Percentiles rank a stretch among this genome's conserved stretches.
These are phyloP conservation scores for Cyrtonyx montezumae DNA, from an alignment of 2,113 vertebrate genomes.

Conservation along the genomic window DNA sequence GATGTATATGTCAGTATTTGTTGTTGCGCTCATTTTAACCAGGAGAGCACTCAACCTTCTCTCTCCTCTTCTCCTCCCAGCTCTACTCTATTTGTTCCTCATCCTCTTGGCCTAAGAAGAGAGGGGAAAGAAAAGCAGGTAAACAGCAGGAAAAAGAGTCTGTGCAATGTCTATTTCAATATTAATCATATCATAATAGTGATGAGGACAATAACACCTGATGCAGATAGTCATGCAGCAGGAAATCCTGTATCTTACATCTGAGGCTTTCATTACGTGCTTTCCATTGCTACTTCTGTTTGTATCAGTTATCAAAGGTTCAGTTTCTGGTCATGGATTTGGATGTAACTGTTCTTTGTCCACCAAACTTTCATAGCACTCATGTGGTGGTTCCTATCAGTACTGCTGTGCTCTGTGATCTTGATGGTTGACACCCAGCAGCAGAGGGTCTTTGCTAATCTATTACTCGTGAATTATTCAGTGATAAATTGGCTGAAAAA, in stretches of 20 bases:
- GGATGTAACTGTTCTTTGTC: not conserved
- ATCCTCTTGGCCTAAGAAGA: not conserved
- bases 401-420: rapidly evolving
- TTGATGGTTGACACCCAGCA: not conserved
- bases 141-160: not conserved
- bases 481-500: not conserved
- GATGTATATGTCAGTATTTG: not conserved
- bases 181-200: not conserved
- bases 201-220: not conserved
- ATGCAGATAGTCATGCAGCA: not conserved
- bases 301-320: not conserved
- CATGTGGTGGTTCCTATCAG: rapidly evolving
- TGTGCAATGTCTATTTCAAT: not conserved
- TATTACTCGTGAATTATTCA: not conserved
- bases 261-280: not conserved
- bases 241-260: not conserved
- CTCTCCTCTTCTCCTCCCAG: not conserved
- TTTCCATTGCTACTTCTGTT: not conserved
- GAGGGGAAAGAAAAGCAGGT: not conserved
- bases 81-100: not conserved
- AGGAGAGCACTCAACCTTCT: not conserved
- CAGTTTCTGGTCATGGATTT: not conserved
- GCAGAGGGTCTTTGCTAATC: not conserved
- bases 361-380: not conserved
- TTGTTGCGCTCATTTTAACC: not conserved